Base-by-base conservation (phyloP, 2,113 vertebrate genomes). In the Lucifuga dentata region DNA sequence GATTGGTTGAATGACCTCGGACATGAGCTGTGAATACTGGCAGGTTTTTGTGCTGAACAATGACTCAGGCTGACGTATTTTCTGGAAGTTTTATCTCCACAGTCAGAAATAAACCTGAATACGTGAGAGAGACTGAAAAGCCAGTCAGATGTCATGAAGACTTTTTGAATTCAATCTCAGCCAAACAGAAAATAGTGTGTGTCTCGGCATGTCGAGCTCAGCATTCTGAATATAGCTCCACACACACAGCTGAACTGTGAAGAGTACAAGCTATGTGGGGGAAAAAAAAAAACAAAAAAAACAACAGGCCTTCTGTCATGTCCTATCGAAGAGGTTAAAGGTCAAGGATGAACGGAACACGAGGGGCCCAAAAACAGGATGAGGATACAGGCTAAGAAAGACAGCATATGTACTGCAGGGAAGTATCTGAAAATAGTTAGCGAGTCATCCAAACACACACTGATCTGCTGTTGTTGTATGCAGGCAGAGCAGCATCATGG, bases 1-100 rank as follows among this genome's bases (percentile, higher is more conserved):
- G 73, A 48, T 53, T 20, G 26, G 33, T 40, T 63, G 65, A 74
- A 63, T 74, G 57, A 64, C 36, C 0, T 13, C 6, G 3, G 16
- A 38, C 39, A 36, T 29, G 20, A 55, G 62, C 70, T 78, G 76
- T 77, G 76, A 83, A 85, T 49, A 65, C 19, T 33, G 66, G 16
- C 62, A 45, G 59, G 49, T 76, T 68, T 87, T 84, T 87, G 80
- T 86, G 36, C 52, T 26, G 50, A 12, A 53, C 73, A 13, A 69
- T 52, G 43, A 78, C 63, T 57, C 64, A 8, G 73, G 48, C 19
- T 43, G 23, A 5, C 20, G 48, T 24, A 38, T 41, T 60, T 86
- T 89, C 82, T 57, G 38, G 76, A 11, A 69, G 44, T 55, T 75
- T 60, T 9, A 44, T 38, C 69, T 46, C 24, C 29, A 32, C 39